Evolutionary conservation across 2,113 vertebrate genomes (phyloP), one percentile per base, ranked within the genome.

Genomic region (Canis aureus): DNA sequence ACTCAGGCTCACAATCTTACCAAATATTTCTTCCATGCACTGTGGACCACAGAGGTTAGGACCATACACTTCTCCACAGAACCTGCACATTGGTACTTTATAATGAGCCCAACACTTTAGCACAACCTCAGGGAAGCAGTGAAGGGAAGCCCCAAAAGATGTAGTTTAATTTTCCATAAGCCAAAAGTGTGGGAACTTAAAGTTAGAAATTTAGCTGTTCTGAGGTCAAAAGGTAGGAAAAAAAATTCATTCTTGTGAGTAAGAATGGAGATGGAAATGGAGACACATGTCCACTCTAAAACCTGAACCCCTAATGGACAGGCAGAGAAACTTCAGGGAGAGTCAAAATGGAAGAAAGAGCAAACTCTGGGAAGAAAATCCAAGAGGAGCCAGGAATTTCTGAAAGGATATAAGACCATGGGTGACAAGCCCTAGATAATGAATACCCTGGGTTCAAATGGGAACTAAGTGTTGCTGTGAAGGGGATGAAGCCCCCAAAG

Each of bases 161-260:
- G 1, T 15, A 32, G 10, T 82, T 92, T 16, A 62, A 16, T 93
- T 94, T 95, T 86, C 55, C 27, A 8, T 19, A 51, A 7, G 22
- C 1, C 16, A 19, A 51, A 64, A 69, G n/a, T 1, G 19, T 62
- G 19, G 20, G 35, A 3, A 11, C 11, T 16, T 71, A 69, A 51
- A 91, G 2, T 3, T 66, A 25, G 20, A 94, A 88, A 86, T 88
- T 79, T 62, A 22, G 10, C 43, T 59, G 12, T 38, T 89, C 43
- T 62, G n/a, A 96, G 71, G 23, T 43, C 7, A 85, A 91, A 96
- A n/a, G 8, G 78, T n/a, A 64, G 64, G 32, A 32, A 89, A 80
- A 76, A 23, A 19, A 35, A 22, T 5, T n/a, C 78, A 43, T 20
- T 73, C 29, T 25, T 57, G 8, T 69, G 35, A 92, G 27, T 2